Evolutionary conservation across 1,140 invertebrate genomes (phyloP), one percentile per base, ranked within the genome.

Genomic region (Tetramorium parvispinum): DNA sequence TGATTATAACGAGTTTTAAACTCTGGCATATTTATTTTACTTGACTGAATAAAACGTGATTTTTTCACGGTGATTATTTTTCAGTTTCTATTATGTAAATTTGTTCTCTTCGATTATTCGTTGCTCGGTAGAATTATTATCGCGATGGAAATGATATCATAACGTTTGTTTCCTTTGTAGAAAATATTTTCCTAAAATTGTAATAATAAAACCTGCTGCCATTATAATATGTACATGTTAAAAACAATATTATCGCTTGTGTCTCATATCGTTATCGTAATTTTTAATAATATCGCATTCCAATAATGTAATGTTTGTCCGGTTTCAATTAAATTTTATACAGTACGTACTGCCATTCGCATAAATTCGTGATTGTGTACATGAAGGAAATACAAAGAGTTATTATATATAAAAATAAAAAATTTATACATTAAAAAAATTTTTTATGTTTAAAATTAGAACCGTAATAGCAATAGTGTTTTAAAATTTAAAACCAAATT

Each of bases 251-350:
- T 59, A 37, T 5, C 0, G 3, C 2, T 82, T 11, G 24, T 82
- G 7, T 75, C n/a, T 75, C n/a, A 24, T 46, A 57, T 66, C n/a
- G 13, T 82, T 73, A 82, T 40, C n/a, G 37, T 57, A 43, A 82
- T 83, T 83, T 83, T 83, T 83, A 61, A 7, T 57, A 71, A 73
- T 75, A 83, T 83, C n/a, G 11, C 79, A 55, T 83, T 83, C 68
- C 68, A 27, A 75, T 83, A 83, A 73, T 82, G 24, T 73, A 57
- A 83, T 70, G 49, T 18, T 70, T 49, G 27, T 71, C n/a, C 21
- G 24, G 4, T 61, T 83, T 75, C 11, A 83, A 49, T 75, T 83
- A 61, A 18, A 73, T 59, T 83, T 49, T 13, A n/a, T 59, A 7
- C 40, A 32, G 13, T 37, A 37, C 49, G 3, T 43, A 51, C 2